Evolutionary conservation across 2,113 vertebrate genomes (phyloP).

Genomic region (Malaclemys terrapin): DNA sequence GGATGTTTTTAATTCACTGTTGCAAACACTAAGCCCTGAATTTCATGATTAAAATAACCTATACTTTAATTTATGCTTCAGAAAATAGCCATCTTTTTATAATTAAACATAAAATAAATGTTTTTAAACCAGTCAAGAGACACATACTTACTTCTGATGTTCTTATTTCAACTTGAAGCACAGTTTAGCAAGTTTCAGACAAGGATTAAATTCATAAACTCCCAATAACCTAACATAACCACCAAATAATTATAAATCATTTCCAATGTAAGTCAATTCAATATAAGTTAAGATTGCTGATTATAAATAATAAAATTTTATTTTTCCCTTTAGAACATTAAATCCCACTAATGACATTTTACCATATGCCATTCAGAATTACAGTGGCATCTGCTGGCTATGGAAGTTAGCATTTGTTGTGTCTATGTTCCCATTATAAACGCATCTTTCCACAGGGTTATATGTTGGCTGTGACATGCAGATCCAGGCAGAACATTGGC

Average conservation of each 20-base stretch:
- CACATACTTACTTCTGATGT: background rate
- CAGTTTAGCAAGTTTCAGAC: rapidly evolving
- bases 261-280: background rate
- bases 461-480: background rate
- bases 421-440: background rate
- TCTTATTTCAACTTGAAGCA: background rate
- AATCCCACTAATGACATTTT: background rate
- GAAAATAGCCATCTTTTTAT: background rate
- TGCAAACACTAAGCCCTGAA: background rate
- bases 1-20: background rate
- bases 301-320: background rate
- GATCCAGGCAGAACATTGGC: background rate
- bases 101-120: background rate
- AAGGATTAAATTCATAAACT: background rate
- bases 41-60: background rate
- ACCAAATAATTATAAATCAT: background rate
- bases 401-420: background rate
- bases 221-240: background rate
- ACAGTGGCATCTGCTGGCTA: background rate
- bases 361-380: background rate
- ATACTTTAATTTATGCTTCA: background rate
- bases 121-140: background rate
- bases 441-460: background rate
- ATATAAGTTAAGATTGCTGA: background rate
- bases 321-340: background rate